Evolutionary conservation across 2,888 invertebrate genomes (phyloP).

Genomic region (Drosophila nigritarsus): DNA sequence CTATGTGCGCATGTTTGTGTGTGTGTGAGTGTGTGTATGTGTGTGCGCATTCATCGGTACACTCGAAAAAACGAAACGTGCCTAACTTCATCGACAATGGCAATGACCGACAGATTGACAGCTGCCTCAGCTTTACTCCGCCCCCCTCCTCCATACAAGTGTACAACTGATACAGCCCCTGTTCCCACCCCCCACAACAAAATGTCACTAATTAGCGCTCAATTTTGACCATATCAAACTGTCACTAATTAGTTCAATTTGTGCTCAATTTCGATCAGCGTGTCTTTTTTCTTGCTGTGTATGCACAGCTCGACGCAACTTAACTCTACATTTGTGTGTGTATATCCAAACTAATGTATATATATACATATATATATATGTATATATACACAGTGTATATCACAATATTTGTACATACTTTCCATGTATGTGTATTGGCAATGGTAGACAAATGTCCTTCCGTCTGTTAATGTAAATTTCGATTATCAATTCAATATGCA

Average conservation of each 20-base stretch:
- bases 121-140: not conserved
- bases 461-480: not conserved
- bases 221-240: slow-evolving; percentile 1
- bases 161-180: not conserved
- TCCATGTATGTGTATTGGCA: not conserved
- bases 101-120: slow-evolving; percentile 36
- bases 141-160: not conserved
- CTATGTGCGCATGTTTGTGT: slow-evolving; percentile 1
- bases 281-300: slow-evolving; percentile 15
- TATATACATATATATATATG: not conserved
- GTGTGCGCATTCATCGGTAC: slow-evolving; percentile 4
- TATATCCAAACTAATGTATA: not conserved
- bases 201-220: not conserved
- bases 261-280: not conserved
- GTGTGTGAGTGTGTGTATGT: slow-evolving; percentile 5
- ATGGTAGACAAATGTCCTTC: not conserved
- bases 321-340: not conserved
- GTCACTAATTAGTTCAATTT: slow-evolving; percentile 20
- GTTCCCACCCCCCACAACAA: not conserved
- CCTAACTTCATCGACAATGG: slow-evolving; percentile 28
- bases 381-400: not conserved
- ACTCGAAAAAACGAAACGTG: slow-evolving; percentile 25
- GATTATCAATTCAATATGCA: not conserved
- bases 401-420: not conserved
- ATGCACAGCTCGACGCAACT: not conserved